phyloP scores from a whole-genome alignment of 2,888 invertebrate genomes.

The Luperina nickerlii region DNA sequence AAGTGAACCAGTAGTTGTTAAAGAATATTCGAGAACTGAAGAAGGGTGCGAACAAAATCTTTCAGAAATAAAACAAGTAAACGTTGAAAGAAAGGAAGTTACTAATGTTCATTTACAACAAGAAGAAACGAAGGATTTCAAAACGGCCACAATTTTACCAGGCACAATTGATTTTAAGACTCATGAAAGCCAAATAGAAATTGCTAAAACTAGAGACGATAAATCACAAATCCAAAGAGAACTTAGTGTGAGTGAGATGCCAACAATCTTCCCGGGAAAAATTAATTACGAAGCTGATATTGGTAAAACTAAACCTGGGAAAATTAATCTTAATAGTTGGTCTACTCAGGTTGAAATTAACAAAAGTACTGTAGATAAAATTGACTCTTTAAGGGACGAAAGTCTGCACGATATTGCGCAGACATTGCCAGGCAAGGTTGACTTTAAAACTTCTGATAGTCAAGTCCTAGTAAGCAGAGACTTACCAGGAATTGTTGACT shows the following conservation, averaged over 20 bases:
- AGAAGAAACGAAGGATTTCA: slow-evolving; percentile 6
- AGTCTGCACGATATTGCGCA: slow-evolving; percentile 43
- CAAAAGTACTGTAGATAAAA: slow-evolving; percentile 39
- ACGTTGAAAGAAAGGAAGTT: slow-evolving; percentile 4
- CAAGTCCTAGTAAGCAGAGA: slow-evolving; percentile 39
- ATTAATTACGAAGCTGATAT: slow-evolving; percentile 49
- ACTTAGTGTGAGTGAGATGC: slow-evolving; percentile 34
- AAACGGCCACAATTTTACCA: slow-evolving; percentile 16
- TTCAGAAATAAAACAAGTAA: slow-evolving; percentile 9
- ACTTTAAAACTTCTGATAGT: slow-evolving; percentile 16
- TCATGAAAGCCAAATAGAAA: slow-evolving; percentile 5
- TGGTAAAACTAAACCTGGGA: slow-evolving; percentile 50
- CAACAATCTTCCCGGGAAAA: slow-evolving; percentile 37
- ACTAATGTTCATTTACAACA: neutral
- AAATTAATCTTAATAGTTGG: slow-evolving; percentile 51
- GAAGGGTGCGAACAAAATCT: neutral
- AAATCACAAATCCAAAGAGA: slow-evolving; percentile 21
- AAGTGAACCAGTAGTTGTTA: slow-evolving; percentile 39
- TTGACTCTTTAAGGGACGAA: slow-evolving; percentile 35
- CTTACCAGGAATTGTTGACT: slow-evolving; percentile 38
- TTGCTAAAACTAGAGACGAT: neutral
- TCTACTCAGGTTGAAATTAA: slow-evolving; percentile 50
- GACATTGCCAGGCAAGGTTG: slow-evolving; percentile 35
- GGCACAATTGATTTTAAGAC: neutral
- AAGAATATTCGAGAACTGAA: slow-evolving; percentile 42